Evolutionary conservation across 2,797 vertebrate species (phyloP), one percentile per base, ranked within the genome.

Genomic region (Sarcoramphus papa): DNA sequence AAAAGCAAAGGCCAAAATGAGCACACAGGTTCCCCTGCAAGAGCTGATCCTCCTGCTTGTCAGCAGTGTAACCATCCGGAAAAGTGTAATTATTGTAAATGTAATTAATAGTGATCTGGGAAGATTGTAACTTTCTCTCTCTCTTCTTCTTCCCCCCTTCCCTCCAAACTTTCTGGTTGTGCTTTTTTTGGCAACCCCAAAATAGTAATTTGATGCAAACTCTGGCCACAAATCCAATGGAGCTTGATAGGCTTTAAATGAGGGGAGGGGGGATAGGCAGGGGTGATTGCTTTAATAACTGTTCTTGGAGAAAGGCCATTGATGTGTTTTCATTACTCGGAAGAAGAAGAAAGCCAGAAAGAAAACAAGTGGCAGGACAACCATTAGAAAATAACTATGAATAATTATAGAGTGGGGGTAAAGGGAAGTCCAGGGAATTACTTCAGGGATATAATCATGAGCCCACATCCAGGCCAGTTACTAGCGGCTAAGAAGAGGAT

Each of bases 51-150:
- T 91, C 67, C 92, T 60, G 37, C 79, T 93, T 96, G 81, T 91
- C 86, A 75, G 77, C 70, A 88, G 76, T 57, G 84, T 91, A 96
- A 91, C 80, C 2, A 2, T 68, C 81, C 37, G n/a, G 74, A 92
- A 90, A 89, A 75, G 75, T 78, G 43, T 95, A 91, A 96, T 97
- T 93, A 96, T 88, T 72, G 54, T 96, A 91, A 90, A 97, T 77
- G 84, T 92, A 96, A 97, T 97, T 97, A 96, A 96, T 97, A 83
- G 93, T 92, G 96, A 97, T 97, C 92, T 95, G 96, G 95, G 73
- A 86, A 97, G 95, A 97, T 96, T 92, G 95, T 95, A 97, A 94
- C 87, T 81, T 95, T 95, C 92, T 93, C 82, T 92, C 40, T 88
- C 77, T 69, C 92, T 92, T 79, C 86, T 95, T 92, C 91, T 83